These are phyloP conservation scores for Piprites chloris DNA, from an alignment of 2,113 vertebrate genomes.

Conservation along the genomic window DNA sequence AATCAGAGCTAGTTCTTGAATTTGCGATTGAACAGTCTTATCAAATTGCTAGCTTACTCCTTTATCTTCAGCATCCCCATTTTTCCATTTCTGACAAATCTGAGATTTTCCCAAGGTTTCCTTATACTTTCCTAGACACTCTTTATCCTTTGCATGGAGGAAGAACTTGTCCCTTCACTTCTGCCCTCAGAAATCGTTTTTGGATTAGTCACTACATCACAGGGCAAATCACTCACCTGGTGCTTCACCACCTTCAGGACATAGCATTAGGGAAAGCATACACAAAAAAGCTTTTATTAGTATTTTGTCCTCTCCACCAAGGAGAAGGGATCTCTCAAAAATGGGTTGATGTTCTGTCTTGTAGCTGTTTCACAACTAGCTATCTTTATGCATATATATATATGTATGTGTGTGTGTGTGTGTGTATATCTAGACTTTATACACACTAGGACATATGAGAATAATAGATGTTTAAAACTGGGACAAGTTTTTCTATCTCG, in stretches of 20 bases:
- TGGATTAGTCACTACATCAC: accelerated
- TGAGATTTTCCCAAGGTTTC: background rate
- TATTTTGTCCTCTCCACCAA: background rate
- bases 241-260: background rate
- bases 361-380: background rate
- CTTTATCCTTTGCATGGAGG: background rate
- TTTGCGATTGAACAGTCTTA: background rate
- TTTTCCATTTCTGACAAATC: background rate
- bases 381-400: too few relatives aligned
- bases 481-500: background rate
- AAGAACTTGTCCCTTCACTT: background rate
- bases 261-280: background rate
- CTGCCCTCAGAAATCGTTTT: background rate
- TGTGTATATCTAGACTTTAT: background rate
- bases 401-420: too few relatives aligned
- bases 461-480: background rate
- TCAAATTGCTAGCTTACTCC: background rate
- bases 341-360: background rate
- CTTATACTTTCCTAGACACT: background rate
- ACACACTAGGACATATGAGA: background rate
- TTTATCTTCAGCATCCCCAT: background rate
- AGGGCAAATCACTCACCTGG: background rate
- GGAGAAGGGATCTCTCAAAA: background rate
- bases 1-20: background rate
- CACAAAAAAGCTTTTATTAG: background rate